Percentiles rank a stretch among this genome's conserved stretches.
These are phyloP conservation scores for Melanerpes aurifrons DNA, from an alignment of 2,113 vertebrate species.

Conservation along the genomic window DNA sequence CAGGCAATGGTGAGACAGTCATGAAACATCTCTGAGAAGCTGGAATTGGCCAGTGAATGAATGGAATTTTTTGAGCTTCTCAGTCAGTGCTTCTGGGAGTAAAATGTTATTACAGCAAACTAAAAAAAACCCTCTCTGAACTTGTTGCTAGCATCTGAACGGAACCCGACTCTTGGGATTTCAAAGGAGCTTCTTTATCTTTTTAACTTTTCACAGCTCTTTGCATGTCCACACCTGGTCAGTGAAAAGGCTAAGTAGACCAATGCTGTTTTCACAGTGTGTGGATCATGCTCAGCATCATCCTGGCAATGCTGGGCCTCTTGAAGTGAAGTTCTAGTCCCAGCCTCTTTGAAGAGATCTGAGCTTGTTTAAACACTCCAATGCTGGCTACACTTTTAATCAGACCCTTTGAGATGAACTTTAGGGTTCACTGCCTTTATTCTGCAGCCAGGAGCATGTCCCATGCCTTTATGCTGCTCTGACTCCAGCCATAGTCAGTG, in stretches of 20 bases:
- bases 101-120: background rate
- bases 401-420: constrained; percentile 8
- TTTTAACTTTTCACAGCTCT: constrained; percentile 26
- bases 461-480: background rate
- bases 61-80: background rate
- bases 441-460: background rate
- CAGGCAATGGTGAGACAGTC: background rate
- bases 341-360: background rate
- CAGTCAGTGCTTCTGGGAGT: background rate
- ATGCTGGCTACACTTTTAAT: background rate
- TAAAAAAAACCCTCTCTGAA: background rate
- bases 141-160: background rate
- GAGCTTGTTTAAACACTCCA: background rate
- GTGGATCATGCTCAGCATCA: rapidly evolving
- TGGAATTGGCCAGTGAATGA: background rate
- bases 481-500: background rate
- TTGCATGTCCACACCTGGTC: background rate
- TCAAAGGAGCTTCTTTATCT: constrained; percentile 29
- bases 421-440: background rate
- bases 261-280: background rate
- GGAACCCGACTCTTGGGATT: background rate
- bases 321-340: background rate
- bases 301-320: background rate
- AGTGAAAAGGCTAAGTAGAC: background rate
- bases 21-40: background rate